Base-by-base conservation (phyloP, 2,888 invertebrate species). In the Pammene fasciana region DNA sequence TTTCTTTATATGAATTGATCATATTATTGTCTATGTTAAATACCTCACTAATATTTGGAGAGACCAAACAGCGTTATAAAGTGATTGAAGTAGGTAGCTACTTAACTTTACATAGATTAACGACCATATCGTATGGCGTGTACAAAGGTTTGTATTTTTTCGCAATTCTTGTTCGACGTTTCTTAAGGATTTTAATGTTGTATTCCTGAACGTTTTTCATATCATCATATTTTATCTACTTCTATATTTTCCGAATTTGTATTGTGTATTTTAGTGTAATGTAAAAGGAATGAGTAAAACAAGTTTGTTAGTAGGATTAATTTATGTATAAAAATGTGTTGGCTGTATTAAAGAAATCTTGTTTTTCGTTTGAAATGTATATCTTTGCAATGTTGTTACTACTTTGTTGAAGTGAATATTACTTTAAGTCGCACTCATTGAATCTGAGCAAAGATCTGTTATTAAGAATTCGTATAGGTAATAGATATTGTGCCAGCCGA, bases 361-460 rank as follows among this genome's bases (percentile, higher is more conserved):
- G 38, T 74, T 67, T 72, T 75, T 67, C 72, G 45, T 76, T 74
- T 59, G 72, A 60, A 71, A 71, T 65, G 75, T 75, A 75, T 64
- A 52, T 55, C 0, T 56, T n/a, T 50, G 62, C 57, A 59, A 60
- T 76, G 74, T 81, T 79, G 72, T 71, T 72, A 73, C 71, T 71
- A 67, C 72, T 76, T 75, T 70, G 67, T 65, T 65, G 43, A 57
- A 41, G 73, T 75, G 74, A 70, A 55, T 48, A 43, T 54, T 71
- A 71, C 56, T 64, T 79, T 73, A 79, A 79, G 66, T 76, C 54
- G 82, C 82, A 84, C 81, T 79, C 76, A 79, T 85, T 85, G 80
- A 84, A 82, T 81, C 79, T 84, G 75, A 78, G 81, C 81, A 85
- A 83, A 79, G 82, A 85, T 86, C 84, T 85, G 83, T 84, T 83